Percentiles rank a stretch among this genome's conserved stretches.
Conservation (phyloP, 2,113 vertebrate genomes). For the Semnornis frantzii region DNA sequence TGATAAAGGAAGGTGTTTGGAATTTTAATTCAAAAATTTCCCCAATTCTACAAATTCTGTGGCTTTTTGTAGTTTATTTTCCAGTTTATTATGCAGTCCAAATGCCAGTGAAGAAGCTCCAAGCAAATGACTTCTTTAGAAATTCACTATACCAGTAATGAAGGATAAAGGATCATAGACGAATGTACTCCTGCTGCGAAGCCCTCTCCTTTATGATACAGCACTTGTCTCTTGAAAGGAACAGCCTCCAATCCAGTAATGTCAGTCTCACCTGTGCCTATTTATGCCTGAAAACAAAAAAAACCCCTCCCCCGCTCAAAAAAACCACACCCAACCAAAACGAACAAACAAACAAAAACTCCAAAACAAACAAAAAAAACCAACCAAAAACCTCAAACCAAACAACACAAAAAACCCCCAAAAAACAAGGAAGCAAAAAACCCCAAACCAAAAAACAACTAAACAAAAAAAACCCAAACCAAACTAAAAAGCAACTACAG, state of each 20-base stretch:
- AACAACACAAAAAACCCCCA: no score
- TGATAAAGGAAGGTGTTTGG: neutral
- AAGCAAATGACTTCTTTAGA: neutral
- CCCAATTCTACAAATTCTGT: neutral
- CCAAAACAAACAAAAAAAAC: no score
- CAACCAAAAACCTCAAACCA: no score
- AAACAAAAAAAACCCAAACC: no score
- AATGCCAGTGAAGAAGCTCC: neutral
- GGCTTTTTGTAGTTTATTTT: neutral
- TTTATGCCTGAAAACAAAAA: neutral
- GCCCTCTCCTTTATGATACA: neutral
- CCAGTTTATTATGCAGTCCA: neutral
- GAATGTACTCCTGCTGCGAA: accelerated
- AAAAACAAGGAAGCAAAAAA: no score
- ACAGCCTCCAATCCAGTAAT: neutral
- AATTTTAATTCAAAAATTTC: neutral
- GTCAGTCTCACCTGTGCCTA: neutral
- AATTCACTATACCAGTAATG: neutral
- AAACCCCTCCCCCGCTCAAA: no score
- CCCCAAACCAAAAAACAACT: no score
- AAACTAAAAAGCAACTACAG: no score
- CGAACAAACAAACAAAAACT: no score
- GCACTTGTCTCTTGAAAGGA: neutral
- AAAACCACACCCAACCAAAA: no score
- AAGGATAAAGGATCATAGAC: neutral